Percentiles rank a stretch among this genome's conserved stretches.
phyloP scores from a whole-genome alignment of 2,797 vertebrate genomes.

The Champsocephalus gunnari region DNA sequence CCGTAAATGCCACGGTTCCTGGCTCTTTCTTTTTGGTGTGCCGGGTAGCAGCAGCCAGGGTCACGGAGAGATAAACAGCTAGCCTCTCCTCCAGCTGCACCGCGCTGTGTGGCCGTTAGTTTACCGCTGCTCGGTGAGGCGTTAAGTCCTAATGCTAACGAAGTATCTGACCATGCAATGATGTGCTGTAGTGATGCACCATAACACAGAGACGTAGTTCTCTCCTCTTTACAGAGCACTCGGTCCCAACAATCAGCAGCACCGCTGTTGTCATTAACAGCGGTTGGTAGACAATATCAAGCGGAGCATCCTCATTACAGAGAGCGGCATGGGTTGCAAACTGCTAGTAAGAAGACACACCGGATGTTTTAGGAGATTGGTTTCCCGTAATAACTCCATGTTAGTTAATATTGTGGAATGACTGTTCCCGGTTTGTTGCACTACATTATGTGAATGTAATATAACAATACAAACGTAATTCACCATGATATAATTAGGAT shows the following conservation, averaged over 20 bases:
- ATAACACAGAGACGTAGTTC: too few relatives aligned
- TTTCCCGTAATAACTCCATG: not conserved
- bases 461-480: too few relatives aligned
- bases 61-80: slow-evolving; percentile 32
- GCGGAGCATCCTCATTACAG: not conserved
- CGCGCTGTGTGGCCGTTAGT: not conserved
- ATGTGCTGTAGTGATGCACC: fast-evolving
- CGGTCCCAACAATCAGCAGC: not conserved
- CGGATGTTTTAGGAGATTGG: fast-evolving
- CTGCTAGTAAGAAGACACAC: not conserved
- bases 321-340: not conserved
- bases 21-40: not conserved
- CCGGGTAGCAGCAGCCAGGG: slow-evolving; percentile 6
- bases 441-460: not conserved
- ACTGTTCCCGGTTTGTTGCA: not conserved
- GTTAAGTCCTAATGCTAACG: not conserved
- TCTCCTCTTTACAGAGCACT: not conserved
- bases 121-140: not conserved
- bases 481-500: too few relatives aligned
- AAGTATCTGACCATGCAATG: not conserved
- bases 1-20: too few relatives aligned
- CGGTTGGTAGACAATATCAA: not conserved
- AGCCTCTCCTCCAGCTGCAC: not conserved
- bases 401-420: too few relatives aligned
- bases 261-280: too few relatives aligned